Conservation (phyloP, 2,888 invertebrate species). For the Coenonympha glycerion region DNA sequence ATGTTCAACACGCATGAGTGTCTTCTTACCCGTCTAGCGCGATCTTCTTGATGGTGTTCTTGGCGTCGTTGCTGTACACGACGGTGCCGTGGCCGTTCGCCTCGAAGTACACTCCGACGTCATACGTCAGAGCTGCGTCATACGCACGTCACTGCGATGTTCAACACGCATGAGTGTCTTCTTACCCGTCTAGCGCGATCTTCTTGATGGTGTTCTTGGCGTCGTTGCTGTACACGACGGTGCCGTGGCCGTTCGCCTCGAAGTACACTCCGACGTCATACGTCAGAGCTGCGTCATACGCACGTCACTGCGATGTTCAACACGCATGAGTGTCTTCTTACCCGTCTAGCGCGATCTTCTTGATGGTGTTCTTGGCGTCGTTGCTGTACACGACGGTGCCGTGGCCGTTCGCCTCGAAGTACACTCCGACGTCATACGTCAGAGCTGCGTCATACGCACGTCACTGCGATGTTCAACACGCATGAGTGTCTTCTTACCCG, state of each 20-base stretch:
- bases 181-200: conserved; percentile 65
- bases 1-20: too few species aligned
- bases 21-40: conserved; percentile 62
- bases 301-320: conserved; percentile 94
- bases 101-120: conserved; percentile 98
- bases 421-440: conserved; percentile 95
- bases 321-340: too few species aligned
- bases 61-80: conserved; percentile 84
- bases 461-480: conserved; percentile 93
- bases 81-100: conserved; percentile 99
- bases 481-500: too few species aligned
- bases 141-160: conserved; percentile 92
- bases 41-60: conserved; percentile 72
- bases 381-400: conserved; percentile 93
- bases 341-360: conserved; percentile 65
- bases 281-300: conserved; percentile 89
- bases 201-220: conserved; percentile 77
- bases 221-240: conserved; percentile 86
- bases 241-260: conserved; percentile 99
- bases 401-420: conserved; percentile 99
- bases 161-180: too few species aligned
- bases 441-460: conserved; percentile 92
- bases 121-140: conserved; percentile 91
- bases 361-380: conserved; percentile 77
- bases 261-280: conserved; percentile 98